Base-by-base conservation (phyloP, 2,888 invertebrate species). In the Eugnorisma glareosa region DNA sequence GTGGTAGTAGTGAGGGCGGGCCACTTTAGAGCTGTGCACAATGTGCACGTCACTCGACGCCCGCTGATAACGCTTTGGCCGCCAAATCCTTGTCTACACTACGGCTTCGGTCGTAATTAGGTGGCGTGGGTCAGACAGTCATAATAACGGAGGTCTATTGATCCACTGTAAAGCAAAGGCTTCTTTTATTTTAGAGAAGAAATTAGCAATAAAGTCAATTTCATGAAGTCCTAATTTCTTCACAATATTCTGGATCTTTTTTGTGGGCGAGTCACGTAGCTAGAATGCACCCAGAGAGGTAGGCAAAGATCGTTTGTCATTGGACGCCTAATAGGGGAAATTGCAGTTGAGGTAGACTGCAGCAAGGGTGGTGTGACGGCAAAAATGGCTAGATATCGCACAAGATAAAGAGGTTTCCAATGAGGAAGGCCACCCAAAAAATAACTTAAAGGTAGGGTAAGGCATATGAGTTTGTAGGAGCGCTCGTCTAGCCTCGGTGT, bases 91-190 rank as follows among this genome's bases (percentile, higher is more conserved):
- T 45, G 45, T 21, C 21, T 43, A 40, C 54, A 21, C n/a, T 79
- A 79, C 18, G 82, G 76, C 68, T 75, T 75, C 76, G 35, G 28
- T 31, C 24, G 61, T 81, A 75, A 80, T 75, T 75, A 61, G 48
- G 57, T 64, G 64, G 35, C 35, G 21, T 43, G 35, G 11, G 28
- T 18, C 28, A 48, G 18, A 40, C 24, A 79, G 28, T 51, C 31
- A 71, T 15, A 59, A 31, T 75, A 31, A 24, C 18, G 40, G 18
- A 3, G 11, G 18, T 24, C 28, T 35, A 35, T 21, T 15, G 28
- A 18, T 8, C 18, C 24, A 75, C 21, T 37, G 28, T 5, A 35
- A 43, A n/a, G 13, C 24, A 18, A 45, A 18, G 45, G 37, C 10
- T 61, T 48, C 48, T 43, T 48, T 6, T 48, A 28, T 35, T 43